These are phyloP conservation scores for Agapornis canus DNA, from an alignment of 2,797 vertebrate genomes.

Conservation along the genomic window DNA sequence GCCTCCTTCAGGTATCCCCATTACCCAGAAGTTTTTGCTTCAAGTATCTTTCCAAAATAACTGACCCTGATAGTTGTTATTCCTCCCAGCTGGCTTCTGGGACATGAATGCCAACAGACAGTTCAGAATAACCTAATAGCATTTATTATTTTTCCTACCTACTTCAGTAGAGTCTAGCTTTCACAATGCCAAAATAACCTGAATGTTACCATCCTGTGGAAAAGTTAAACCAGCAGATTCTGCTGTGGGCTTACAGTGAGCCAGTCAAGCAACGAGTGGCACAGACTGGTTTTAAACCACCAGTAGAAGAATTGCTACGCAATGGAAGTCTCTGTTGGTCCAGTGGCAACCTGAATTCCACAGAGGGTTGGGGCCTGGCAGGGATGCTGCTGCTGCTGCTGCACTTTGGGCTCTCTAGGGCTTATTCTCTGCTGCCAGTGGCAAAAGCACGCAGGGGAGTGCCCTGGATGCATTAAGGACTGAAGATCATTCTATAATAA, in stretches of 20 bases:
- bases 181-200: not conserved
- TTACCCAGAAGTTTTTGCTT: not conserved
- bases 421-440: not conserved
- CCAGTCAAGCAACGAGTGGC: not conserved
- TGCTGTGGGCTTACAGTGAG: not conserved
- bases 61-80: not conserved
- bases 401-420: not conserved
- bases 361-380: not conserved
- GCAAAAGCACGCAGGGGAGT: accelerated
- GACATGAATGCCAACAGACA: not conserved
- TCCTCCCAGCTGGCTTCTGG: not conserved
- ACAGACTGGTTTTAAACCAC: not conserved
- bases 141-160: not conserved
- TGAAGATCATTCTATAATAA: not conserved
- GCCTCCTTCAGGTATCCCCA: not conserved
- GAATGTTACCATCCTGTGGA: not conserved
- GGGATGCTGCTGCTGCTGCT: not conserved
- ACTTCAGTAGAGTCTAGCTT: not conserved
- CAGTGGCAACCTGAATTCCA: not conserved
- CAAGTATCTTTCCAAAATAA: not conserved
- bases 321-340: not conserved
- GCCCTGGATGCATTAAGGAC: not conserved
- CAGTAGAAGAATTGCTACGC: not conserved
- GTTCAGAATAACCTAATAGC: not conserved
- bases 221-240: not conserved